Evolutionary conservation across 2,113 vertebrate genomes (phyloP).

Genomic region (Rhombomys opimus): DNA sequence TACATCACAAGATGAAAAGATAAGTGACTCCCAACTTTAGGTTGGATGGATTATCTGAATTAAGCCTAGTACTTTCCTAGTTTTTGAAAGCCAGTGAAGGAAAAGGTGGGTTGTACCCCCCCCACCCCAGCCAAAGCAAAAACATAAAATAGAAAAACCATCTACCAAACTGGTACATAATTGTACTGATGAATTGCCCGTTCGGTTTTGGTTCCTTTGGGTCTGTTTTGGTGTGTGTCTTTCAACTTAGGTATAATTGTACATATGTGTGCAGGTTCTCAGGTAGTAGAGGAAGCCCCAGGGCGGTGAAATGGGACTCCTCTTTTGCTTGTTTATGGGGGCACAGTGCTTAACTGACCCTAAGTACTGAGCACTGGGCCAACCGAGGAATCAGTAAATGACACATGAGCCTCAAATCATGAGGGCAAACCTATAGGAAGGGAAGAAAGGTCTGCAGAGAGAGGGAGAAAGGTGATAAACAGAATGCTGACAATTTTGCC

Average conservation of each 20-base stretch:
- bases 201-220: background rate
- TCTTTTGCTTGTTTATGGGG: background rate
- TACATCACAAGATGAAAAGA: background rate
- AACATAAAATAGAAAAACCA: background rate
- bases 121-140: background rate
- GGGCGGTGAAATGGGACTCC: background rate
- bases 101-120: background rate
- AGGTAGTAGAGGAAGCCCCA: background rate
- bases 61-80: background rate
- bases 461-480: conserved; percentile 17
- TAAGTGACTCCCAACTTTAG: background rate
- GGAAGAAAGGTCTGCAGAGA: background rate
- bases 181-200: background rate
- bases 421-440: background rate
- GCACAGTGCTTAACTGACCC: background rate
- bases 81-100: background rate
- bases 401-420: background rate
- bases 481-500: conserved; percentile 63
- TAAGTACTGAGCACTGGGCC: background rate
- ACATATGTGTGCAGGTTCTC: background rate
- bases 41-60: background rate
- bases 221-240: background rate
- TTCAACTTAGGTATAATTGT: background rate
- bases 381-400: background rate
- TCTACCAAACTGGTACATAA: fast-evolving